phyloP scores from a whole-genome alignment of 2,888 invertebrate genomes.

The Flexamia atlantica region DNA sequence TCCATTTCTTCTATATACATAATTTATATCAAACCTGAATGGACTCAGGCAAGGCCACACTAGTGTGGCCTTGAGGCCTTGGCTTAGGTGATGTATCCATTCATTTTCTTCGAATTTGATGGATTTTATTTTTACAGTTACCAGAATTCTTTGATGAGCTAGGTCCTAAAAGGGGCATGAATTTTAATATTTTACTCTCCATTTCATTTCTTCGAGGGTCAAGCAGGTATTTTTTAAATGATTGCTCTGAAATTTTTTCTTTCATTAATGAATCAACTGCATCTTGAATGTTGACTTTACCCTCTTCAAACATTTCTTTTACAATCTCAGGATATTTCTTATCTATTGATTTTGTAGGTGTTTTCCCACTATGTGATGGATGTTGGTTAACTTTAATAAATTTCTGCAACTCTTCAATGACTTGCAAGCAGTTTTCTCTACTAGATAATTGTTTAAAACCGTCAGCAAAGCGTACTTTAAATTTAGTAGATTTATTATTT shows the following conservation, averaged over 20 bases:
- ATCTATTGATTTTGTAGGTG: not conserved
- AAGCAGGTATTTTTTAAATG: not conserved
- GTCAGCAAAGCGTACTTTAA: not conserved
- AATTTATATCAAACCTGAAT: too few species aligned
- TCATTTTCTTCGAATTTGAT: too few species aligned
- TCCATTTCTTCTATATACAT: too few species aligned
- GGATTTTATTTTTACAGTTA: too few species aligned
- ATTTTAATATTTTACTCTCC: not conserved
- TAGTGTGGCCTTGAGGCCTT: too few species aligned
- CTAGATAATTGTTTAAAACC: not conserved
- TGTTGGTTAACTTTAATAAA: not conserved
- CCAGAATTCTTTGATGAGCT: not conserved
- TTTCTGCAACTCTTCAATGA: not conserved
- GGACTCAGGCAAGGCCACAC: too few species aligned
- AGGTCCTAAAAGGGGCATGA: not conserved
- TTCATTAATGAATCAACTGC: not conserved
- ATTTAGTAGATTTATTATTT: not conserved
- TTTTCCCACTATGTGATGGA: not conserved
- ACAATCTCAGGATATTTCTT: not conserved
- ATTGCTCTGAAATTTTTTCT: not conserved
- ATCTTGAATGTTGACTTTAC: not conserved
- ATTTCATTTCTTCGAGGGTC: not conserved
- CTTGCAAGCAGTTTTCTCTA: conserved; percentile 15
- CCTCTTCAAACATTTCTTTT: not conserved
- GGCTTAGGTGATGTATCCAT: too few species aligned